A percentile compares a stretch with the other conserved stretches of the same genome.
Conservation (phyloP, 1,140 invertebrate genomes). For the Gonioctena quinquepunctata region DNA sequence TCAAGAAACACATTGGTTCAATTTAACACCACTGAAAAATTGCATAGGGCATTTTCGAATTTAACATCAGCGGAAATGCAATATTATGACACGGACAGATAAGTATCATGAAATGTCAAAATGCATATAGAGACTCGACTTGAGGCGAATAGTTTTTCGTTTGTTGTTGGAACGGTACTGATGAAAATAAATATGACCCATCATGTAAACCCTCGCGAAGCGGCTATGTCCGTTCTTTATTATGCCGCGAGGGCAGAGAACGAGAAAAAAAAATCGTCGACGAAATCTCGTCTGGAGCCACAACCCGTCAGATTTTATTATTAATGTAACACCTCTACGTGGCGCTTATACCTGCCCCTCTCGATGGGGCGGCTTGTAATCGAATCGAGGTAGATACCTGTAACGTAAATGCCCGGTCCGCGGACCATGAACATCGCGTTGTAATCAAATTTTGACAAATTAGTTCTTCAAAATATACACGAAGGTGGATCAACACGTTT, state of each 20-base stretch:
- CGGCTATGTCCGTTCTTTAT: neutral
- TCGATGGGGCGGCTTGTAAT: conserved; percentile 4
- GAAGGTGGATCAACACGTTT: no score
- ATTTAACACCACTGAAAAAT: no score
- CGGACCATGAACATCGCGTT: neutral
- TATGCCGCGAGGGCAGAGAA: neutral
- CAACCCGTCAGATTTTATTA: conserved; percentile 34
- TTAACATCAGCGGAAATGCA: no score
- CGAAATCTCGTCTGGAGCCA: conserved; percentile 35
- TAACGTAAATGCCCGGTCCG: neutral
- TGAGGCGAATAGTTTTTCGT: neutral
- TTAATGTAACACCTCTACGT: conserved; percentile 37
- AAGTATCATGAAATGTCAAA: no score
- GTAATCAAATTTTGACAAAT: neutral
- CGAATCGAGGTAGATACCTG: neutral
- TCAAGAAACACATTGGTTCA: no score
- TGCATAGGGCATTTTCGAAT: no score
- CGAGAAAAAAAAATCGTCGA: conserved; percentile 12
- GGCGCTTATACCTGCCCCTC: conserved; percentile 9
- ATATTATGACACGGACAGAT: no score
- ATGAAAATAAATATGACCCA: no score
- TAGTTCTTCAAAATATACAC: no score
- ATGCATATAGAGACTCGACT: neutral
- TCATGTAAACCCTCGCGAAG: neutral
- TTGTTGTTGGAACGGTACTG: neutral